Evolutionary conservation across 1,140 invertebrate species (phyloP).

Genomic region (Mizuhopecten yessoensis): DNA sequence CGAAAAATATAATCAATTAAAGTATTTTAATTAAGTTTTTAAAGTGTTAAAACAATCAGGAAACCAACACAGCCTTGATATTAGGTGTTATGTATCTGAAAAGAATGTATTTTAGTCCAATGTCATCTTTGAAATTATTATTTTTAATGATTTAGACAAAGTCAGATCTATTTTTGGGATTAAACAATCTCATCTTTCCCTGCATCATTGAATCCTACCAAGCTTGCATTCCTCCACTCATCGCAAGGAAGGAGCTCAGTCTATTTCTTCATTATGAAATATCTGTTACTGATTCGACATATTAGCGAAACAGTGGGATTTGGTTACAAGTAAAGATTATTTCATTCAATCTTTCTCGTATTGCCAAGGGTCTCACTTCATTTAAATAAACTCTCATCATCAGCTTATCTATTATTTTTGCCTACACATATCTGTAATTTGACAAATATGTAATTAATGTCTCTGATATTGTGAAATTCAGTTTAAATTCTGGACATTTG

Average conservation of each 20-base stretch:
- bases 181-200: background rate
- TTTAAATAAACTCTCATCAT: no score
- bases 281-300: no score
- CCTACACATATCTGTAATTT: no score
- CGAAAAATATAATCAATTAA: background rate
- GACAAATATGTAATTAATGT: no score
- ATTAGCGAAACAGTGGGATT: no score
- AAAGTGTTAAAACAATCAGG: background rate
- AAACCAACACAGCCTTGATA: background rate
- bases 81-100: background rate
- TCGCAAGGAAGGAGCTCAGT: background rate
- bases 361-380: no score
- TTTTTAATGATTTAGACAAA: constrained; percentile 18
- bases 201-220: background rate
- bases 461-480: no score
- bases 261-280: no score
- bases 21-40: constrained; percentile 3
- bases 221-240: background rate
- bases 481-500: no score
- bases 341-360: no score
- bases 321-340: no score
- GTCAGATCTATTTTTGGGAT: background rate
- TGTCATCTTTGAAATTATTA: constrained; percentile 17
- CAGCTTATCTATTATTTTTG: no score
- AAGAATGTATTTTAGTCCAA: background rate